Base-by-base conservation (phyloP, 2,797 vertebrate species). In the Chaetophractus vellerosus region DNA sequence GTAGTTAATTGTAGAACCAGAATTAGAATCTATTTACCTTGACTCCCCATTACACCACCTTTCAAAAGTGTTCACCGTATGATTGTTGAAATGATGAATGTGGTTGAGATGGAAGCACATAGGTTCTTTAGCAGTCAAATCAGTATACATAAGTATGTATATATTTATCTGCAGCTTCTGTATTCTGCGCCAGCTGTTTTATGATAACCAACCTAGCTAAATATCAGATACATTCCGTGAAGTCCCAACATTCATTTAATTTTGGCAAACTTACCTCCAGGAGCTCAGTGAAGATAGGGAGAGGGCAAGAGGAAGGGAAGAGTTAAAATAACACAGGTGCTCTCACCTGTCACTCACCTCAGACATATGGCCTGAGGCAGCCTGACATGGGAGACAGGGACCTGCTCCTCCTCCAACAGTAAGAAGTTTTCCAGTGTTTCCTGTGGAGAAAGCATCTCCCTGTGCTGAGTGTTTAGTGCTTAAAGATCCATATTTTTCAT, bases 401-500 rank as follows among this genome's bases (percentile, higher is more conserved):
- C 50, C n/a, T 28, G 26, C 66, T 19, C 0, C 59, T 45, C 24
- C 50, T 91, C 48, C 2, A 1, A 2, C 26, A 76, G 33, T n/a
- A 12, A 9, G 5, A 21, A 59, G 31, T 84, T 91, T 74, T 68
- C 41, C 69, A 21, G 0, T 18, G 36, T 50, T 88, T 93, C 64
- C 86, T 48, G 12, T 7, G 55, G 92, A 89, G 84, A 15, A 55
- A 82, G 61, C 52, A 71, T 95, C 90, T 88, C 68, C 57, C 82
- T 91, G 26, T 66, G 72, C 19, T 28, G 71, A 74, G 61, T 94
- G 91, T 95, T 96, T 94, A 79, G 84, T 94, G 81, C 94, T 96
- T 93, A 94, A 96, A 94, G 94, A 95, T 45, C 78, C 87, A 93
- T 93, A 93, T 88, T 97, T 97, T 92, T 96, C 96, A 93, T 96